phyloP scores from a whole-genome alignment of 2,113 vertebrate genomes.

The Tautogolabrus adspersus region DNA sequence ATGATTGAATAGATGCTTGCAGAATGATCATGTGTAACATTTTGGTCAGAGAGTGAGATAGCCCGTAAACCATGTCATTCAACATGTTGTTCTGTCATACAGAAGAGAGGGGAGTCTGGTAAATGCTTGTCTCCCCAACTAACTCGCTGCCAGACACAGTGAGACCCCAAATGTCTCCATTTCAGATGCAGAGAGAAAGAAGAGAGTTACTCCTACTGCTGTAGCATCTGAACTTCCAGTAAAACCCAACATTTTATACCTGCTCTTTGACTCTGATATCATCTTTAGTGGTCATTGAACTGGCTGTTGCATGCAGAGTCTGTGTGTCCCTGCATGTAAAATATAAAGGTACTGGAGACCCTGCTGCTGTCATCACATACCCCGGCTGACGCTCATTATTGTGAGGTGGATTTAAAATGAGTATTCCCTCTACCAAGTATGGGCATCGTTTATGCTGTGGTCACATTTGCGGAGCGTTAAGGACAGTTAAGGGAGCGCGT shows the following conservation, averaged over 20 bases:
- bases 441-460: too few species aligned
- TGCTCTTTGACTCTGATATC: too few species aligned
- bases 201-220: not conserved
- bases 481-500: too few species aligned
- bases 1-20: not conserved
- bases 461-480: too few species aligned
- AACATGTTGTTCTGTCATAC: not conserved
- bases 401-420: too few species aligned
- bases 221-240: not conserved
- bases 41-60: not conserved
- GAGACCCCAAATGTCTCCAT: not conserved
- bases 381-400: too few species aligned
- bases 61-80: not conserved
- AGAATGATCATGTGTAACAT: constrained; percentile 1
- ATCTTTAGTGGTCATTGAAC: too few species aligned
- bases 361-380: too few species aligned
- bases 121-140: not conserved
- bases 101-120: not conserved
- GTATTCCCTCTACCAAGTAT: too few species aligned
- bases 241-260: not conserved
- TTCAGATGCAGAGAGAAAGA: not conserved
- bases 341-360: too few species aligned
- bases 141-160: not conserved
- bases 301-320: too few species aligned
- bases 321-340: too few species aligned